A percentile compares a stretch with the other conserved stretches of the same genome.
Conservation (phyloP, 2,113 vertebrate species). For the Osmerus eperlanus region DNA sequence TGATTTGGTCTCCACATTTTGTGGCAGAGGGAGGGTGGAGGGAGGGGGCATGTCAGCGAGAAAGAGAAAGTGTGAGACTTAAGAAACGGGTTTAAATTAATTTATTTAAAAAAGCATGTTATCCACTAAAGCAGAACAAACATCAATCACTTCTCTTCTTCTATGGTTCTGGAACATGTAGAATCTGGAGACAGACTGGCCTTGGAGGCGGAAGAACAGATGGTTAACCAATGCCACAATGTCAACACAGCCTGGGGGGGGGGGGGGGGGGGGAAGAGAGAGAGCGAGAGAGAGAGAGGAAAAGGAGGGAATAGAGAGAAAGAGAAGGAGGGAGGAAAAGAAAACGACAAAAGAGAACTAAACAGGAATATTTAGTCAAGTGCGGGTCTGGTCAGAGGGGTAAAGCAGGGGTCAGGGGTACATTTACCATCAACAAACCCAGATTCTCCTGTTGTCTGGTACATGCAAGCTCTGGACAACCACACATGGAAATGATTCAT, state of each 20-base stretch:
- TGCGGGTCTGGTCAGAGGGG: conserved; percentile 74
- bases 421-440: too few species aligned
- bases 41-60: background rate
- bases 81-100: conserved; percentile 72
- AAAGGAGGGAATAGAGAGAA: conserved; percentile 24
- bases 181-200: conserved; percentile 62
- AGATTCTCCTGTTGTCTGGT: conserved; percentile 68
- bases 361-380: conserved; percentile 65
- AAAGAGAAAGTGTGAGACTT: background rate
- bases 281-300: conserved; percentile 52
- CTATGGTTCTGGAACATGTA: conserved; percentile 64
- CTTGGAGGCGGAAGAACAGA: conserved; percentile 45
- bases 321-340: conserved; percentile 46
- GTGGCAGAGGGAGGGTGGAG: too few species aligned
- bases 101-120: conserved; percentile 72
- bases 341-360: conserved; percentile 48
- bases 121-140: conserved; percentile 76
- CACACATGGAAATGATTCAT: conserved; percentile 76
- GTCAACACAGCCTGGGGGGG: conserved; percentile 56
- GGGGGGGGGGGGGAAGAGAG: conserved; percentile 47
- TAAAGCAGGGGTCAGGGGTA: too few species aligned
- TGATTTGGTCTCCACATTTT: too few species aligned
- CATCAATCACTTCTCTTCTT: conserved; percentile 54
- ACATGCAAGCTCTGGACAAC: conserved; percentile 84
- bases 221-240: conserved; percentile 61